A percentile compares a stretch with the other conserved stretches of the same genome.
Conservation (phyloP, 1,140 invertebrate species). For the Drosophila repletoides region DNA sequence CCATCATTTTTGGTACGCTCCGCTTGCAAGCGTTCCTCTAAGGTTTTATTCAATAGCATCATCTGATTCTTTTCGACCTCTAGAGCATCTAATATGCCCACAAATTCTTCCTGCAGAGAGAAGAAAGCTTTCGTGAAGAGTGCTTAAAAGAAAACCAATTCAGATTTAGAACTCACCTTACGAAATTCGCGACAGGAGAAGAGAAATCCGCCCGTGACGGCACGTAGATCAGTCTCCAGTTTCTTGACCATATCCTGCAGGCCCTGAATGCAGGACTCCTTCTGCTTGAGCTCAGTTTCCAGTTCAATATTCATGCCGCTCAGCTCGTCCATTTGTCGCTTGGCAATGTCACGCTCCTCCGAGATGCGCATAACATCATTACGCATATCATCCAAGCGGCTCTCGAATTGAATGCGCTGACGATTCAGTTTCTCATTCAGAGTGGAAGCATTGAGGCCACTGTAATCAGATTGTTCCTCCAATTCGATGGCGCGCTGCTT, state of each 20-base stretch:
- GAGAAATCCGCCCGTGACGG: conserved; percentile 70
- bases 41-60: conserved; percentile 83
- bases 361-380: conserved; percentile 83
- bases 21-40: conserved; percentile 83
- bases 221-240: conserved; percentile 69
- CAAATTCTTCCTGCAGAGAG: conserved; percentile 63
- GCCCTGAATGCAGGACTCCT: conserved; percentile 35
- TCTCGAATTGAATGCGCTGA: conserved; percentile 66
- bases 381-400: conserved; percentile 83
- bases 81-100: conserved; percentile 82
- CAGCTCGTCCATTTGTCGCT: conserved; percentile 57
- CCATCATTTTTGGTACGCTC: conserved; percentile 80
- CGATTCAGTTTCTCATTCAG: conserved; percentile 64
- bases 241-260: conserved; percentile 54
- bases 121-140: too few relatives aligned
- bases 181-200: conserved; percentile 78
- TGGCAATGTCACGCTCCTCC: conserved; percentile 50
- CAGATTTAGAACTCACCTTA: conserved; percentile 48
- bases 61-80: conserved; percentile 84
- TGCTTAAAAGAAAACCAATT: not conserved
- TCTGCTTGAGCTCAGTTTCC: conserved; percentile 36
- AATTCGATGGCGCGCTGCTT: conserved; percentile 57
- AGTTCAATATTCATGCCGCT: conserved; percentile 62
- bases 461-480: conserved; percentile 65
- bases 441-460: conserved; percentile 50